A percentile compares a stretch with the other conserved stretches of the same genome.
These are phyloP conservation scores for Macrophya annulata DNA, from an alignment of 2,888 invertebrate genomes.

Conservation along the genomic window DNA sequence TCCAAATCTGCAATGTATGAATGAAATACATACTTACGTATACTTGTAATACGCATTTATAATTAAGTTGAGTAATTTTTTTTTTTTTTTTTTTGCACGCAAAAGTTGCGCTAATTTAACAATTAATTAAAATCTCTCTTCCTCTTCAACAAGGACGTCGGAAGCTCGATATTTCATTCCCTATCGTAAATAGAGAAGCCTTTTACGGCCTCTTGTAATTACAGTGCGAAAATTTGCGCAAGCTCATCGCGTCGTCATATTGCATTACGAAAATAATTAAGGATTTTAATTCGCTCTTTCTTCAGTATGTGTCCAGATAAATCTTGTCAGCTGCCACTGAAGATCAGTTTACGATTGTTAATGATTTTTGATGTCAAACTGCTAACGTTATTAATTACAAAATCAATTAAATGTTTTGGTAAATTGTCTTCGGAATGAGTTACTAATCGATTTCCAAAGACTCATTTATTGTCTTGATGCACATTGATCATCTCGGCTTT, in stretches of 20 bases:
- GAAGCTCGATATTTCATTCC: constrained; percentile 2
- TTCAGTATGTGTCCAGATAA: neutral
- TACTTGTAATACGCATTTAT: neutral
- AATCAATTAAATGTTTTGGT: too few species aligned
- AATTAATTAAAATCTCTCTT: constrained; percentile 3
- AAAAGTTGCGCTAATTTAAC: neutral
- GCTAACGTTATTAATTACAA: too few species aligned
- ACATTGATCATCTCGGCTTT: neutral
- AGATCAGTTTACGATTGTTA: neutral
- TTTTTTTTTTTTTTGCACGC: neutral
- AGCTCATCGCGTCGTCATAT: neutral
- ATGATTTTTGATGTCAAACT: too few species aligned
- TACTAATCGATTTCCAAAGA: neutral
- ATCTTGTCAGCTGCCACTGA: neutral
- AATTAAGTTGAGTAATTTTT: constrained; percentile 2
- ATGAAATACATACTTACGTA: too few species aligned
- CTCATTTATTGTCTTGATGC: neutral
- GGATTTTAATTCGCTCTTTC: neutral
- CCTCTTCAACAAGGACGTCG: neutral
- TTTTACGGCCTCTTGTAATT: constrained; percentile 29
- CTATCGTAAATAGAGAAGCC: neutral
- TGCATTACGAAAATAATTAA: neutral
- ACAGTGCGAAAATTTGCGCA: constrained; percentile 21
- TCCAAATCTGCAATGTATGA: too few species aligned
- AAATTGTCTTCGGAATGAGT: neutral